A percentile compares a stretch with the other conserved stretches of the same genome.
Conservation (phyloP, 2,888 invertebrate genomes). For the Apoderus coryli region DNA sequence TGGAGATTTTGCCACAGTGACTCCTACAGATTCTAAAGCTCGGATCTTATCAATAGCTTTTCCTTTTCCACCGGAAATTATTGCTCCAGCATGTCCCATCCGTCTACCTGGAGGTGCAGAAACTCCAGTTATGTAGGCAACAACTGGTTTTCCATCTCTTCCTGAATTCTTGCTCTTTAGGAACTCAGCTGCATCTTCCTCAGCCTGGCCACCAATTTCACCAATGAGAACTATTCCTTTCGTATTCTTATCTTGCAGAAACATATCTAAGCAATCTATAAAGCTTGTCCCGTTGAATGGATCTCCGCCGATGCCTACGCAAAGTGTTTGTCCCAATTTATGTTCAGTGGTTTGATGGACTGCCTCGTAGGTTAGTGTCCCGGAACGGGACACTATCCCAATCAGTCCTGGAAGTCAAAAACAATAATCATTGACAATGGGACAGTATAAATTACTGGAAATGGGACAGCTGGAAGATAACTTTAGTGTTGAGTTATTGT, state of each 20-base stretch:
- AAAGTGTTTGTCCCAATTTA: slow-evolving; percentile 84
- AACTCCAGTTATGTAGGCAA: slow-evolving; percentile 92
- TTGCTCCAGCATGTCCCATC: slow-evolving; percentile 99
- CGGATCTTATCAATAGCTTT: slow-evolving; percentile 19
- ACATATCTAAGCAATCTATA: slow-evolving; percentile 79
- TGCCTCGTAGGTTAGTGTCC: slow-evolving; percentile 61
- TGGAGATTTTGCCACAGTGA: slow-evolving; percentile 14
- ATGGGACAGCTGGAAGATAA: too few relatives aligned
- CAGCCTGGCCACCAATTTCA: slow-evolving; percentile 87
- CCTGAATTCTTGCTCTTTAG: slow-evolving; percentile 62
- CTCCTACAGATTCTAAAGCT: slow-evolving; percentile 18
- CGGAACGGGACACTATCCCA: slow-evolving; percentile 49
- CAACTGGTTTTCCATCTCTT: slow-evolving; percentile 81
- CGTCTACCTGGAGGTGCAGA: slow-evolving; percentile 94
- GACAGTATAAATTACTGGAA: too few relatives aligned
- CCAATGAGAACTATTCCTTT: slow-evolving; percentile 92
- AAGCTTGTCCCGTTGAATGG: slow-evolving; percentile 48
- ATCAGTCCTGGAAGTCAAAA: slow-evolving; percentile 13
- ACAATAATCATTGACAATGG: background rate
- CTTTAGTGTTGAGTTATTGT: too few relatives aligned
- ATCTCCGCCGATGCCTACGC: slow-evolving; percentile 52
- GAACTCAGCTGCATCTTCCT: slow-evolving; percentile 88
- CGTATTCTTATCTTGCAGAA: slow-evolving; percentile 78
- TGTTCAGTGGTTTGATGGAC: slow-evolving; percentile 56
- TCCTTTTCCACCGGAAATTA: slow-evolving; percentile 87